A percentile compares a stretch with the other conserved stretches of the same genome.
Evolutionary conservation across 1,140 invertebrate species (phyloP).

Genomic region (Leptinotarsa undecemlineata): DNA sequence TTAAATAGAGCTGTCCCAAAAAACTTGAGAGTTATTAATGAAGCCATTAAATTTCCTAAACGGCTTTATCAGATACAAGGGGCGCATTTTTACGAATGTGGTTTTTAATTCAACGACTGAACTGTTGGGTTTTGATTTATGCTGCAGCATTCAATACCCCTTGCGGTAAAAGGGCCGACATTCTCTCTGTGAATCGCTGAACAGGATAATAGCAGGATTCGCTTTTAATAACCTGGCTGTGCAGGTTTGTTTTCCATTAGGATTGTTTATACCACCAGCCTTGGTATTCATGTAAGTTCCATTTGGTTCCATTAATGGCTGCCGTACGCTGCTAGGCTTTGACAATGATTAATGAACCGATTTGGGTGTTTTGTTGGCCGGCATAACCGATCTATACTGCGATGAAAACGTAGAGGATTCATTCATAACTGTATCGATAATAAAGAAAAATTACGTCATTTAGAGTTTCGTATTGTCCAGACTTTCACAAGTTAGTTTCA

Average conservation of each 20-base stretch:
- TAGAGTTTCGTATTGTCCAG: no score
- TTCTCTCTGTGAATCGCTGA: conserved; percentile 32
- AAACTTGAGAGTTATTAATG: conserved; percentile 43
- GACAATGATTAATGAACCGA: conserved; percentile 44
- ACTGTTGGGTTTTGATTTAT: conserved; percentile 41
- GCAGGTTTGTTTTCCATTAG: conserved; percentile 47
- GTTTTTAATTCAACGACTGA: conserved; percentile 44
- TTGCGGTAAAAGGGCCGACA: conserved; percentile 33
- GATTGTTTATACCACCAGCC: conserved; percentile 42
- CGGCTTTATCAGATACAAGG: conserved; percentile 47
- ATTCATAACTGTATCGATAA: no score
- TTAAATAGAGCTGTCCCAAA: conserved; percentile 26
- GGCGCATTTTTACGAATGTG: conserved; percentile 40
- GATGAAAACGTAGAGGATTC: background rate
- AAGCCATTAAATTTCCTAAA: conserved; percentile 46
- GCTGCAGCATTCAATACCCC: conserved; percentile 24
- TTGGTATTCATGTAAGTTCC: conserved; percentile 50
- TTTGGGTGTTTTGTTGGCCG: conserved; percentile 16
- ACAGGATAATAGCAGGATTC: conserved; percentile 38
- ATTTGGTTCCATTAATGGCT: conserved; percentile 49
- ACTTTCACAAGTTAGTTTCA: no score
- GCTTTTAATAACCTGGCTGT: conserved; percentile 44
- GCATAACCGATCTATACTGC: background rate
- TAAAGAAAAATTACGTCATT: no score
- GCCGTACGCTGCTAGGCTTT: conserved; percentile 35